phyloP scores from a whole-genome alignment of 2,797 vertebrate species.

The Meriones psammophilus region DNA sequence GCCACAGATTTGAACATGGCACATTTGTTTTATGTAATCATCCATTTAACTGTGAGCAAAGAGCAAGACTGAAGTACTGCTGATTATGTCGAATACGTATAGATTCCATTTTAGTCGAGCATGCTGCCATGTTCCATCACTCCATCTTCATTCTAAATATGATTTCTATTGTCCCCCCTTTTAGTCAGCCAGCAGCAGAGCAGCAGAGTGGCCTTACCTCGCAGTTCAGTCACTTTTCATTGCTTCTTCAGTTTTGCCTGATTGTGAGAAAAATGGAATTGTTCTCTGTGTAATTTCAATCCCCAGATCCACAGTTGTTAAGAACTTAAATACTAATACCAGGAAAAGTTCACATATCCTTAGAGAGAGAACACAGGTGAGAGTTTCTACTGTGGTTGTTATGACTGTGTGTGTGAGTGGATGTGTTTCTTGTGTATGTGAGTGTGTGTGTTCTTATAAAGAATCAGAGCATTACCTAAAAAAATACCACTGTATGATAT shows the following conservation, averaged over 20 bases:
- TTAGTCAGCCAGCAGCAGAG: conserved; percentile 76
- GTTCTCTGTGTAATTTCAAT: conserved; percentile 60
- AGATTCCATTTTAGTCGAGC: conserved; percentile 78
- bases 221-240: conserved; percentile 84
- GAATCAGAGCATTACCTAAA: background rate
- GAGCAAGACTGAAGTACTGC: conserved; percentile 77
- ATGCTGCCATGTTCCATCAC: conserved; percentile 71
- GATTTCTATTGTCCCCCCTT: conserved; percentile 65
- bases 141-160: conserved; percentile 83
- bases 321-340: conserved; percentile 36
- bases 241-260: conserved; percentile 81
- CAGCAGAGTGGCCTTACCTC: conserved; percentile 76
- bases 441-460: background rate
- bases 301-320: conserved; percentile 65
- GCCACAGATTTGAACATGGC: conserved; percentile 80
- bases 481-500: background rate
- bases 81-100: conserved; percentile 80
- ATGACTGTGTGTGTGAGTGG: background rate
- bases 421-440: background rate
- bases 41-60: conserved; percentile 78
- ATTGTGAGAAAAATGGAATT: conserved; percentile 80
- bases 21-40: conserved; percentile 84
- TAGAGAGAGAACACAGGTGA: background rate
- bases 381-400: background rate
- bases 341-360: background rate